Evolutionary conservation across 2,888 invertebrate genomes (phyloP), one percentile per base, ranked within the genome.

Genomic region (Aphidius colemani): DNA sequence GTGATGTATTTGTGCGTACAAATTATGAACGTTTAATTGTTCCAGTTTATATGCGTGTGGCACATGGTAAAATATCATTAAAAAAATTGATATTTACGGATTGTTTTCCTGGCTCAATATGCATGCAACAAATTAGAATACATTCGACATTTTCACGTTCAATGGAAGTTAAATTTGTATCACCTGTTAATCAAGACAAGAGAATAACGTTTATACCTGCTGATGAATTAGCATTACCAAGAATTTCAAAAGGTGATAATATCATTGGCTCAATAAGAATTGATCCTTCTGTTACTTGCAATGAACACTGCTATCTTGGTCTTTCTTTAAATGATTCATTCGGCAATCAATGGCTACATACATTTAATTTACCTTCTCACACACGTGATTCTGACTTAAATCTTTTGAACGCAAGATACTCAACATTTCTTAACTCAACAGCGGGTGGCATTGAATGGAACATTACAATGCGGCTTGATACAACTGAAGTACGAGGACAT

Each of bases 71-170:
- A 75, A 84, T 94, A 66, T 77, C 79, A 8, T 67, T 81, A 60
- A 79, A 81, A 86, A 89, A 80, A 74, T 83, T 94, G 44, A 85
- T 89, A 58, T 91, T 94, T 78, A 88, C 89, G 69, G 88, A 91
- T 79, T 92, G 91, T 75, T 94, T 93, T 86, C 94, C 93, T 67
- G 93, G 90, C 69, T 93, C 91, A 82, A 86, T 90, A 70, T 92
- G 92, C 76, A 86, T 87, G 58, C 89, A 91, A 74, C 89, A 91
- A 72, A 84, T 97, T 66, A 88, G 89, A 77, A 87, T 96, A 68
- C 89, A 92, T 76, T 95, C 93, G 74, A 89, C 90, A 6, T 95
- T 95, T 84, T 84, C 88, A 70, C 88, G 90, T 74, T 86, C 89
- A 59, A 93, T 97, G 92, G 88, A 89, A 69, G 89, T 96, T 53